Evolutionary conservation across 2,888 invertebrate genomes (phyloP), one percentile per base, ranked within the genome.

Genomic region (Merodon equestris): DNA sequence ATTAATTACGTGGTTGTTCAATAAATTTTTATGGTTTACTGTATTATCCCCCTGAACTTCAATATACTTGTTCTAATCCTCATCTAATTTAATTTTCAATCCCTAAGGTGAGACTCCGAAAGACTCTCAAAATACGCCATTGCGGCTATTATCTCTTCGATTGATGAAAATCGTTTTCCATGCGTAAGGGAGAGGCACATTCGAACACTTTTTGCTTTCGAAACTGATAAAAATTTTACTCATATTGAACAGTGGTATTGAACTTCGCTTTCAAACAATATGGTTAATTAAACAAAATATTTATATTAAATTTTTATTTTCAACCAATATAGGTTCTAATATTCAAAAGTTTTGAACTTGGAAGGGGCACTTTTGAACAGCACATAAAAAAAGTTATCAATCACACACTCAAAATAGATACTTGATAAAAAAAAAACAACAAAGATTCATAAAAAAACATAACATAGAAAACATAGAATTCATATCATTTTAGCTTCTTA

Each of bases 241-340:
- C 40, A 51, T 40, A 50, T 61, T 61, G 14, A 50, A 27, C 50
- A 51, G 42, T 51, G 50, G 15, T 40, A 44, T 61, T 51, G 19
- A 61, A 42, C 40, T 51, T 61, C n/a, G 19, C 50, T 50, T 61
- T 51, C 14, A 51, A 61, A 61, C 42, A 51, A 63, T 27, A 51
- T 57, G 57, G 34, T 27, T 44, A 44, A 44, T 57, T 57, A 13
- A 57, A 27, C 56, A 40, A 56, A 42, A 57, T 57, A 44, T 57
- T 57, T 57, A 42, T 14, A 57, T 57, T 45, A 19, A 19, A 44
- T 57, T 57, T 19, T 57, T 44, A 44, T 44, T 57, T 18, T 57
- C 42, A 57, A 44, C 42, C 44, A 27, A 42, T 44, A 44, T 44
- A 34, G 44, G 57, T 44, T 27, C 44, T 57, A 44, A 44, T 44